phyloP scores from a whole-genome alignment of 2,113 vertebrate species.

The Cyanoderma ruficeps region DNA sequence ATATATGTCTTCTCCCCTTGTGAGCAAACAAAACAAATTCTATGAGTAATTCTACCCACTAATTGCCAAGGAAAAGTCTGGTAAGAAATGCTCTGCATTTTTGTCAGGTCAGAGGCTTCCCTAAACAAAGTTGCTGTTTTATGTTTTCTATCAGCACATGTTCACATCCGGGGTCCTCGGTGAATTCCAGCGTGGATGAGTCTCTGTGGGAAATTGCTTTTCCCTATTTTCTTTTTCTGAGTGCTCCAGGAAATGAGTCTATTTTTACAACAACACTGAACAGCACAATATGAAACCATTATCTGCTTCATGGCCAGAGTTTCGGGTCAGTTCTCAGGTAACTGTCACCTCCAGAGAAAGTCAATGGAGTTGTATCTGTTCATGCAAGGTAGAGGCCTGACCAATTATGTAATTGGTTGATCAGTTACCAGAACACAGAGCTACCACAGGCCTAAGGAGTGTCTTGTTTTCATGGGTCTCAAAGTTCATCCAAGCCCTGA shows the following conservation, averaged over 20 bases:
- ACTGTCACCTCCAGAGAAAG: neutral
- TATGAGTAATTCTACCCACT: constrained; percentile 24
- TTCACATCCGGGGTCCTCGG: constrained; percentile 10
- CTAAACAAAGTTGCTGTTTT: constrained; percentile 42
- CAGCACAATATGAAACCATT: constrained; percentile 1
- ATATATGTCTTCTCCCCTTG: constrained; percentile 35
- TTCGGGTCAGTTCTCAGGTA: constrained; percentile 29
- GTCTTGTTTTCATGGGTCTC: constrained; percentile 35
- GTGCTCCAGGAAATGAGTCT: constrained; percentile 42
- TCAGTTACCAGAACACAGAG: constrained; percentile 39
- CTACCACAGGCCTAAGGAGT: constrained; percentile 43
- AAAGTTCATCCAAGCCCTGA: constrained; percentile 68
- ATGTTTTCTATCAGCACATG: constrained; percentile 29
- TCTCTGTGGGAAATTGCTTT: constrained; percentile 60
- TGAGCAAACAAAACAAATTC: constrained; percentile 47
- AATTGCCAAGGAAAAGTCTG: constrained; percentile 56
- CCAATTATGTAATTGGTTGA: constrained; percentile 47
- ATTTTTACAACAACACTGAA: constrained; percentile 49
- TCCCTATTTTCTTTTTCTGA: constrained; percentile 24
- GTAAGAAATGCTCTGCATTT: constrained; percentile 56
- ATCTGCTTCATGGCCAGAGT: neutral
- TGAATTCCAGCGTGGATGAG: constrained; percentile 30
- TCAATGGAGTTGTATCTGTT: neutral
- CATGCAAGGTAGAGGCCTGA: neutral
- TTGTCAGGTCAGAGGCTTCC: constrained; percentile 58